Evolutionary conservation across 2,113 vertebrate species (phyloP).

Genomic region (Erinaceus europaeus): DNA sequence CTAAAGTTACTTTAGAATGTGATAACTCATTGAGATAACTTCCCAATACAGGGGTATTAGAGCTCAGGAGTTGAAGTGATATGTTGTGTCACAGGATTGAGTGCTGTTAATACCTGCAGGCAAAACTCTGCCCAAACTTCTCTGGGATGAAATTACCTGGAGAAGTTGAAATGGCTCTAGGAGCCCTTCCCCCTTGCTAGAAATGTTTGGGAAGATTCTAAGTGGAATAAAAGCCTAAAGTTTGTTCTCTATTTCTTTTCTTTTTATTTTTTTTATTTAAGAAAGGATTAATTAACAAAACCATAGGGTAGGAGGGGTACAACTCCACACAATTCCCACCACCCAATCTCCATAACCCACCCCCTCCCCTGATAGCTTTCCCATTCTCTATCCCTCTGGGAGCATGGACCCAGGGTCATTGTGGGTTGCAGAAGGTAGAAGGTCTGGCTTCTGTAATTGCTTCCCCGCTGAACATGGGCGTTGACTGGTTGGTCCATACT

Average conservation of each 20-base stretch:
- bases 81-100: conserved; percentile 1
- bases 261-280: no score
- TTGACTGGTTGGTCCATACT: no score
- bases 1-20: conserved; percentile 27
- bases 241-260: not conserved
- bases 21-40: not conserved
- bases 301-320: no score
- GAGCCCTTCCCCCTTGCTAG: not conserved
- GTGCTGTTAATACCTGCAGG: not conserved
- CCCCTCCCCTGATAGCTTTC: no score
- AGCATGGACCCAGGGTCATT: no score
- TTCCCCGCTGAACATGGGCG: no score
- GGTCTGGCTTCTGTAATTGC: no score
- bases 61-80: not conserved
- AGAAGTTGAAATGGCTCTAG: conserved; percentile 3
- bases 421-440: no score
- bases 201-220: not conserved
- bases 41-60: conserved; percentile 27
- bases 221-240: not conserved
- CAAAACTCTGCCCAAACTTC: conserved; percentile 7
- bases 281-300: no score
- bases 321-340: no score
- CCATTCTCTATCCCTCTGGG: no score
- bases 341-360: no score
- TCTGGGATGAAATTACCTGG: not conserved